Evolutionary conservation across 2,113 vertebrate species (phyloP).

Genomic region (Megaceryle torquata): DNA sequence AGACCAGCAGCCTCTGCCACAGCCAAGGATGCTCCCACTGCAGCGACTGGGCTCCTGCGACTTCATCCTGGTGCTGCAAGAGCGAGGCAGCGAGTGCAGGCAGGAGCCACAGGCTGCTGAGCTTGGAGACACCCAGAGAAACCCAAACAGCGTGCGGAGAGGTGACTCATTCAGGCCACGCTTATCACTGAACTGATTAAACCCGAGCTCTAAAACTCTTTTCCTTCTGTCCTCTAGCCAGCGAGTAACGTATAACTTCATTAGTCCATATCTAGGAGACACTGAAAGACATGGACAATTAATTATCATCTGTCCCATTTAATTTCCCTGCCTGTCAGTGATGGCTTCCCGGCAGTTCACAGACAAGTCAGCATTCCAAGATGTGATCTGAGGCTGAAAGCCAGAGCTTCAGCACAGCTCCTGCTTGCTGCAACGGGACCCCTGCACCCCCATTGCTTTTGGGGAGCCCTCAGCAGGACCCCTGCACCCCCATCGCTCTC

Average conservation of each 20-base stretch:
- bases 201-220: neutral
- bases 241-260: neutral
- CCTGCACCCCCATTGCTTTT: too few species aligned
- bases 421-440: rapidly evolving
- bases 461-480: neutral
- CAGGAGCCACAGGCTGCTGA: neutral
- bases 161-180: neutral
- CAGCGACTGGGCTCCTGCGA: neutral
- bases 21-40: neutral
- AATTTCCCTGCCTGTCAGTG: neutral
- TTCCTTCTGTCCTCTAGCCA: neutral
- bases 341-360: neutral
- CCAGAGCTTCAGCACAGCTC: neutral
- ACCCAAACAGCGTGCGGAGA: rapidly evolving
- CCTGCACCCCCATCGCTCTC: too few species aligned
- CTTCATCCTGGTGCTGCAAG: neutral
- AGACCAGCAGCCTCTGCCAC: neutral
- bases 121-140: neutral
- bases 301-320: conserved; percentile 32
- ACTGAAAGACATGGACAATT: neutral
- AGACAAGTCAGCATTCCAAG: neutral
- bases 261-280: conserved; percentile 10
- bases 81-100: rapidly evolving
- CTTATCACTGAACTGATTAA: neutral
- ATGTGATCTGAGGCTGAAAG: neutral